These are phyloP conservation scores for Poecilia gillii DNA, from an alignment of 2,797 vertebrate species.

Conservation along the genomic window DNA sequence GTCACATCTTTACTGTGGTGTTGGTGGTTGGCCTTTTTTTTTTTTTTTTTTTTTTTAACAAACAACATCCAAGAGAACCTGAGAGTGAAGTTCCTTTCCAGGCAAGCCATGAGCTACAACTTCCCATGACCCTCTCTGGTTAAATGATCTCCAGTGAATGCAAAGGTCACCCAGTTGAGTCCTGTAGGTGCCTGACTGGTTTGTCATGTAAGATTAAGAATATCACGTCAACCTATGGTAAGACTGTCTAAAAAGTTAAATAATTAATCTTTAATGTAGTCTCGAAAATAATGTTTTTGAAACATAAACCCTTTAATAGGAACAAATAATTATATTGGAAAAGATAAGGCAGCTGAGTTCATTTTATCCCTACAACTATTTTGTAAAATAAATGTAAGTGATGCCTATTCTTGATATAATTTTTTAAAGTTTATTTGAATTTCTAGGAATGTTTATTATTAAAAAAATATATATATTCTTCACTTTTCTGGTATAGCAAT, in stretches of 20 bases:
- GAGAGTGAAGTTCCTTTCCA: constrained; percentile 71
- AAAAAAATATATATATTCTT: background rate
- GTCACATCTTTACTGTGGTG: constrained; percentile 75
- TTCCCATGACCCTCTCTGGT: constrained; percentile 76
- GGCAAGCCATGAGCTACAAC: constrained; percentile 65
- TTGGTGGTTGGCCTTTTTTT: constrained; percentile 74
- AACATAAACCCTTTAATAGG: background rate
- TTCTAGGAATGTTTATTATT: background rate
- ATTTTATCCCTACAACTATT: background rate
- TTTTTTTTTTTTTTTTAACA: constrained; percentile 29
- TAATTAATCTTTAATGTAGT: background rate
- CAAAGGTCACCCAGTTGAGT: constrained; percentile 56
- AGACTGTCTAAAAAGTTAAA: background rate
- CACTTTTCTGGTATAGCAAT: background rate
- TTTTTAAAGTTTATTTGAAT: background rate
- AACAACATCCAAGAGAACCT: constrained; percentile 74
- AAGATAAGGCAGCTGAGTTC: background rate
- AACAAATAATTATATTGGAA: background rate
- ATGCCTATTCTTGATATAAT: background rate
- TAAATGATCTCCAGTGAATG: constrained; percentile 61
- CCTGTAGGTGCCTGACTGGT: constrained; percentile 48
- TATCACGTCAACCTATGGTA: constrained; percentile 41
- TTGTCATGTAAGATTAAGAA: constrained; percentile 61
- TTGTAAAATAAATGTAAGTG: background rate
- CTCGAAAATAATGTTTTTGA: background rate